These are phyloP conservation scores for Neopipo cinnamomea DNA, from an alignment of 2,113 vertebrate genomes.

Conservation along the genomic window DNA sequence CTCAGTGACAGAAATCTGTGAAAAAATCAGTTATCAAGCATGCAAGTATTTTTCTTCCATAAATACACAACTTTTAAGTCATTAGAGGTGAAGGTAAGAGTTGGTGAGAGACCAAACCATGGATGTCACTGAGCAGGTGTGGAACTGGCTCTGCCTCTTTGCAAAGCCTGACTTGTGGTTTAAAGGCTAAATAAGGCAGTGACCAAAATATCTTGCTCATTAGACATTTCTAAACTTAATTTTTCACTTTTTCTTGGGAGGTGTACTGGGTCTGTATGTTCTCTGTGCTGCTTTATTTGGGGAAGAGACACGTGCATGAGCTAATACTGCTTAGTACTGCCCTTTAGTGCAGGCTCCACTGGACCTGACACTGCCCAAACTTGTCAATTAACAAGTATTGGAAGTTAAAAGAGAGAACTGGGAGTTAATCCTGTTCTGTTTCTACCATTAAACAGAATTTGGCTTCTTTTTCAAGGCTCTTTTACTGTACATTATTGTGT, in stretches of 20 bases:
- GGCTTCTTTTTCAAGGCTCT: background rate
- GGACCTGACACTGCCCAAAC: background rate
- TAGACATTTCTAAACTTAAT: background rate
- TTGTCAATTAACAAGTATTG: background rate
- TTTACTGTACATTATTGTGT: fast-evolving
- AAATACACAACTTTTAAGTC: background rate
- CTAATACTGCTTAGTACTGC: background rate
- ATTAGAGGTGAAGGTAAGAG: background rate
- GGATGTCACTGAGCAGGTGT: background rate
- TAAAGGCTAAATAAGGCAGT: background rate
- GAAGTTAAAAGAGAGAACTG: background rate
- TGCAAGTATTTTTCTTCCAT: background rate
- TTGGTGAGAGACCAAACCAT: background rate
- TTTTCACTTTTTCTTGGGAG: background rate
- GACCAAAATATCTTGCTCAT: background rate
- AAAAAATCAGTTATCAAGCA: background rate
- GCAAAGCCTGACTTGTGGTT: background rate
- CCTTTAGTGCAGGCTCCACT: background rate
- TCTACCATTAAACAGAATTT: background rate
- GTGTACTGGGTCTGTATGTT: background rate
- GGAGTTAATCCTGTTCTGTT: background rate
- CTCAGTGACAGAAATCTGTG: background rate
- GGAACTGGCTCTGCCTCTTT: background rate
- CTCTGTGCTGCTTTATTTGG: background rate
- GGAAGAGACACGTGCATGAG: background rate